These are phyloP conservation scores for Bombus balteatus DNA, from an alignment of 1,140 invertebrate species.

Conservation along the genomic window DNA sequence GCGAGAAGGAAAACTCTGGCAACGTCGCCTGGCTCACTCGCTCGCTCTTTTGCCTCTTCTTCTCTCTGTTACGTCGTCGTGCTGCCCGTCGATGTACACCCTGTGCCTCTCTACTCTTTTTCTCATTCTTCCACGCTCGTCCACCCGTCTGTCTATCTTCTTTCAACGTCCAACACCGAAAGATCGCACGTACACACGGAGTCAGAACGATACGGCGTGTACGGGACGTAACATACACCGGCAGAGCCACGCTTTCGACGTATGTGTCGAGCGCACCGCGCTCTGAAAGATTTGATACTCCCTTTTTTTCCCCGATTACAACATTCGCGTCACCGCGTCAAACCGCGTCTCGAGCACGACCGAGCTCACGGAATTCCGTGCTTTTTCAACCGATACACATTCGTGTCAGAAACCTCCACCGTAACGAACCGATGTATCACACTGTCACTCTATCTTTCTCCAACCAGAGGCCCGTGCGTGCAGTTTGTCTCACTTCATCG, in stretches of 20 bases:
- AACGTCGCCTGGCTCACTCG: slow-evolving; percentile 72
- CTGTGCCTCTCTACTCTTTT: slow-evolving; percentile 39
- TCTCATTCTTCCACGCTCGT: slow-evolving; percentile 46
- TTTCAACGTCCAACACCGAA: slow-evolving; percentile 34
- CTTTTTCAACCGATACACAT: not conserved
- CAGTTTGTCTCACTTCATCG: slow-evolving; percentile 21
- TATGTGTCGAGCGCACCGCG: slow-evolving; percentile 30
- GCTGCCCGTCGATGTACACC: slow-evolving; percentile 38
- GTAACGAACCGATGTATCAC: slow-evolving; percentile 41
- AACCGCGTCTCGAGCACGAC: not conserved
- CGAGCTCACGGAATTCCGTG: not conserved
- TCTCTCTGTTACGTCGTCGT: slow-evolving; percentile 51
- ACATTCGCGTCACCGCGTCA: not conserved
- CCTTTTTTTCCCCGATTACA: slow-evolving; percentile 29
- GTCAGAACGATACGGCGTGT: not conserved
- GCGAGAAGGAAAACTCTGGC: slow-evolving; percentile 73
- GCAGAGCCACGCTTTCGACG: slow-evolving; percentile 31
- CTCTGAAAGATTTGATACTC: slow-evolving; percentile 15
- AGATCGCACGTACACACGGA: slow-evolving; percentile 18
- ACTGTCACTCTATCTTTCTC: slow-evolving; percentile 37
- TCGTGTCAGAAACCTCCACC: slow-evolving; percentile 42
- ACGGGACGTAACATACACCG: slow-evolving; percentile 36
- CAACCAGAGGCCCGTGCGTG: slow-evolving; percentile 43
- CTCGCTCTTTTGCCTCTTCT: slow-evolving; percentile 51
- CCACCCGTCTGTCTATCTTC: slow-evolving; percentile 34